A percentile compares a stretch with the other conserved stretches of the same genome.
phyloP scores from a whole-genome alignment of 2,888 invertebrate species.

The Cryptocephalus moraei region DNA sequence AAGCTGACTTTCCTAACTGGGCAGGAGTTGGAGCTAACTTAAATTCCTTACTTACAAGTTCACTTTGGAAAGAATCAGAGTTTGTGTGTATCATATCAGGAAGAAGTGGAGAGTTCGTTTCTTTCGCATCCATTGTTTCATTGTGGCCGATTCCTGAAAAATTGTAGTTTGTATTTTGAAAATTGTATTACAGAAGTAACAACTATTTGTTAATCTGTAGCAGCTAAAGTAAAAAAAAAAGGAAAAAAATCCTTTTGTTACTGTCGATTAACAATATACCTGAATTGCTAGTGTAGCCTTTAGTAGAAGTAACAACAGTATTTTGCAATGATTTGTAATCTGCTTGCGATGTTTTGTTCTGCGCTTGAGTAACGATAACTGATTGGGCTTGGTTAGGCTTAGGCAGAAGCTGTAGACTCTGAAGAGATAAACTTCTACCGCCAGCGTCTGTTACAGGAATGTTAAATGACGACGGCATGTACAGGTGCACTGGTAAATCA shows the following conservation, averaged over 20 bases:
- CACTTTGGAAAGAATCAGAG: conserved; percentile 6
- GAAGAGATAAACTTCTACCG: conserved; percentile 26
- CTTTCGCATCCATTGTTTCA: not conserved
- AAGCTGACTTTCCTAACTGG: conserved; percentile 80
- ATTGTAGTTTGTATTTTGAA: conserved; percentile 3
- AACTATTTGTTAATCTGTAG: not conserved
- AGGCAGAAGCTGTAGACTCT: conserved; percentile 30
- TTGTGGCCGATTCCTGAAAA: too few species aligned
- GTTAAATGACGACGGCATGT: conserved; percentile 38
- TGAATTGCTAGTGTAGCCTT: conserved; percentile 11
- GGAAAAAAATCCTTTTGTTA: not conserved
- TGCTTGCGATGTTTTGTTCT: conserved; percentile 16
- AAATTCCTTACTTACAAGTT: conserved; percentile 39
- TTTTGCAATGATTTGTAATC: conserved; percentile 15
- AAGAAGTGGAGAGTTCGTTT: conserved; percentile 7
- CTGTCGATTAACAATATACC: conserved; percentile 5
- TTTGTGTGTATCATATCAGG: conserved; percentile 10
- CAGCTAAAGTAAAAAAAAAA: not conserved
- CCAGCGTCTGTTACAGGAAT: conserved; percentile 40
- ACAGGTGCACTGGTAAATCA: conserved; percentile 36
- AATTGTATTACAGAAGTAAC: conserved; percentile 2
- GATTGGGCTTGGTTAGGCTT: conserved; percentile 40
- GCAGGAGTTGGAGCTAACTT: conserved; percentile 90
- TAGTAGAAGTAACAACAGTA: conserved; percentile 14
- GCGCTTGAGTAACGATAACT: conserved; percentile 46